Conservation (phyloP, 2,888 invertebrate genomes). For the Tetanocera ferruginea region DNA sequence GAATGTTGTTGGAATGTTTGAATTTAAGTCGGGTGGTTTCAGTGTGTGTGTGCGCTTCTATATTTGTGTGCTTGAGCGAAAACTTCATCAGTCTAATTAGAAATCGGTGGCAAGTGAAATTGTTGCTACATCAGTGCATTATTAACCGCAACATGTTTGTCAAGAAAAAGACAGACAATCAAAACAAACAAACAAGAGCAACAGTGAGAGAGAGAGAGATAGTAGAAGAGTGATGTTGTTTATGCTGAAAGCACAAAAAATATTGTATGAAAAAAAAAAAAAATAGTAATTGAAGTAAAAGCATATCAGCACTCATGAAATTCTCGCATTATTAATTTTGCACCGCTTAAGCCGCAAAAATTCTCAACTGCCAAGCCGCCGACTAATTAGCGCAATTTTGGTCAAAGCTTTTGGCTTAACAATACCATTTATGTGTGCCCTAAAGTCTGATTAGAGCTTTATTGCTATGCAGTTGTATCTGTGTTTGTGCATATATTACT, state of each 20-base stretch:
- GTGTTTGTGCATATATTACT: neutral
- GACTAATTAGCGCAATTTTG: slow-evolving; percentile 14
- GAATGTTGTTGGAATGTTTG: no score
- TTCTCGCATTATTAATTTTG: neutral
- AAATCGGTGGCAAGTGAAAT: neutral
- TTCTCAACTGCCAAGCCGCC: neutral
- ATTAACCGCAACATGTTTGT: neutral
- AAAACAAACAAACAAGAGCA: neutral
- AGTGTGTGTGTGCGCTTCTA: neutral
- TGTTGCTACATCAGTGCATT: neutral
- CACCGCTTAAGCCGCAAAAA: slow-evolving; percentile 7
- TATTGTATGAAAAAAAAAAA: neutral
- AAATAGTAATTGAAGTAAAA: neutral
- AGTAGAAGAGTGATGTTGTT: neutral
- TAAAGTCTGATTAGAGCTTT: neutral
- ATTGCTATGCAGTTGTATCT: neutral
- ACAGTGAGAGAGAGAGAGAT: neutral
- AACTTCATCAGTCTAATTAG: slow-evolving; percentile 21
- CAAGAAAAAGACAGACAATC: neutral
- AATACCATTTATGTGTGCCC: neutral
- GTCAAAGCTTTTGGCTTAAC: slow-evolving; percentile 10
- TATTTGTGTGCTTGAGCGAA: neutral
- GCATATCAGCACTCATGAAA: neutral
- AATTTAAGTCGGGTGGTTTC: neutral
- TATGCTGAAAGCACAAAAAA: neutral